Percentiles rank a stretch among this genome's conserved stretches.
phyloP scores from a whole-genome alignment of 2,888 invertebrate species.

The Andrena bicolor region DNA sequence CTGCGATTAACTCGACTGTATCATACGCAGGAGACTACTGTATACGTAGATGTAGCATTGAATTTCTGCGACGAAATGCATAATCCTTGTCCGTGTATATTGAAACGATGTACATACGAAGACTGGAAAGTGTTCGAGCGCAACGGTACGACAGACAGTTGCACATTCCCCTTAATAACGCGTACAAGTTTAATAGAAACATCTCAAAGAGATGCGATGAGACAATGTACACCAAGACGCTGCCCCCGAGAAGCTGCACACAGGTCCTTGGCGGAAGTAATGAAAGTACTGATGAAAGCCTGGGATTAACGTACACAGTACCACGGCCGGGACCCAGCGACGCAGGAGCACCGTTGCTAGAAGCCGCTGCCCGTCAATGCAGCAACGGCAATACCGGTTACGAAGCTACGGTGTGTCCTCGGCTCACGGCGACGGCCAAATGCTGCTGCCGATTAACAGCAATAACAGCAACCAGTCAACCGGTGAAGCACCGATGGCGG shows the following conservation, averaged over 20 bases:
- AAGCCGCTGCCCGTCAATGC: slow-evolving; percentile 73
- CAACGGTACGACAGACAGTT: neutral
- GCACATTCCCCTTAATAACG: neutral
- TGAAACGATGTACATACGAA: neutral
- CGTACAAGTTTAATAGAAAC: slow-evolving; percentile 7
- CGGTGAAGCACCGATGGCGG: slow-evolving; percentile 41
- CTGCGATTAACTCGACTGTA: too few species aligned
- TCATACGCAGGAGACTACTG: too few species aligned
- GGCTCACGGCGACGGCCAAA: slow-evolving; percentile 82
- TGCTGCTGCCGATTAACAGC: slow-evolving; percentile 80
- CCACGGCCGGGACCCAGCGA: slow-evolving; percentile 70
- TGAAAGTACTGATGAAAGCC: slow-evolving; percentile 61
- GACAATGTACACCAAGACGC: neutral
- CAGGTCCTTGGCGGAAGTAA: slow-evolving; percentile 39
- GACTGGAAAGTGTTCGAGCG: neutral
- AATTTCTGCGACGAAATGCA: slow-evolving; percentile 35
- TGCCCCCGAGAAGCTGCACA: slow-evolving; percentile 31
- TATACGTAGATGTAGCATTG: neutral
- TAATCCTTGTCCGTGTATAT: neutral
- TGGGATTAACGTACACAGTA: slow-evolving; percentile 81
- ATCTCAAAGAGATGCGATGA: neutral
- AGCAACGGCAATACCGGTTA: slow-evolving; percentile 80
- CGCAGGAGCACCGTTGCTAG: slow-evolving; percentile 54
- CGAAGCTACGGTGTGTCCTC: slow-evolving; percentile 82
- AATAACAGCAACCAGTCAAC: slow-evolving; percentile 67